A percentile compares a stretch with the other conserved stretches of the same genome.
Conservation (phyloP, 2,888 invertebrate genomes). For the Heliconius ismenius region DNA sequence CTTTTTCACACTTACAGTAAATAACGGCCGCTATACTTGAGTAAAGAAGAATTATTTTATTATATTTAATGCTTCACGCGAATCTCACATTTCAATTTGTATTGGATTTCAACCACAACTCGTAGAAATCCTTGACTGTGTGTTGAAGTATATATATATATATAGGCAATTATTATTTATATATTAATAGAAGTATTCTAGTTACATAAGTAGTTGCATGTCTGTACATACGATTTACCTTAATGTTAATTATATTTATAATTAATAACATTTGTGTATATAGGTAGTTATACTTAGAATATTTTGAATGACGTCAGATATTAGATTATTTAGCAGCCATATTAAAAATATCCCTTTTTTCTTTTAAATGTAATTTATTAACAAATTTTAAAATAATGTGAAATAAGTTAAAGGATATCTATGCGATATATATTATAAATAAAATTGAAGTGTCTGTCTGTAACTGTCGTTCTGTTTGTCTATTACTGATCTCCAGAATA, state of each 20-base stretch:
- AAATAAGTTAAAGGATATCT: background rate
- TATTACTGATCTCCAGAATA: too few species aligned
- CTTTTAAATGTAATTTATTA: background rate
- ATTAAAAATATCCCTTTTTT: background rate
- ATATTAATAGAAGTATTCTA: background rate
- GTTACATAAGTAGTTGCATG: background rate
- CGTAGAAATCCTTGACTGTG: constrained; percentile 31
- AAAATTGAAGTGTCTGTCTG: too few species aligned
- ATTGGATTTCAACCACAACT: constrained; percentile 34
- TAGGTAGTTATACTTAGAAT: background rate
- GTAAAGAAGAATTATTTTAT: constrained; percentile 27
- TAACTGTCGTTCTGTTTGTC: too few species aligned
- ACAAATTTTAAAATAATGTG: background rate
- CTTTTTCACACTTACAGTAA: constrained; percentile 12
- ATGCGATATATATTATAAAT: too few species aligned
- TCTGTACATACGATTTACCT: background rate
- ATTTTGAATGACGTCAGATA: background rate
- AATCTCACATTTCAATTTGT: constrained; percentile 34
- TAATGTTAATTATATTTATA: background rate
- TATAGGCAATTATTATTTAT: background rate
- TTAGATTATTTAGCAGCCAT: background rate
- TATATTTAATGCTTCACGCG: constrained; percentile 30
- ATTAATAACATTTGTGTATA: background rate
- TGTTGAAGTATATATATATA: constrained; percentile 5
- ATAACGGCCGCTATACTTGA: constrained; percentile 3